Conservation (phyloP, 1,140 invertebrate genomes). For the Drosophila asahinai region DNA sequence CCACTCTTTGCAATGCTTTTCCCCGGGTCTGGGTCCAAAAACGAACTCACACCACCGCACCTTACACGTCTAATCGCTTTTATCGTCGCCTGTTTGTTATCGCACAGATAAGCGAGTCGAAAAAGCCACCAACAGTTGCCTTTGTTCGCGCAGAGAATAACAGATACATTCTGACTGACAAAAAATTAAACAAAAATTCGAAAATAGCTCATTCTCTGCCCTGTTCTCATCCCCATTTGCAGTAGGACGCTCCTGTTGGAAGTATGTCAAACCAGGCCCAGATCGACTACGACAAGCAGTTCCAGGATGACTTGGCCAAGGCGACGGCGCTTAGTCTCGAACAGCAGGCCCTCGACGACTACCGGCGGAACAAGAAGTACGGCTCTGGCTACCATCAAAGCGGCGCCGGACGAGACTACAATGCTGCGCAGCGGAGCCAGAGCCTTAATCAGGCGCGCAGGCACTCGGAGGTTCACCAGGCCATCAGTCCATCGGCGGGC, state of each 20-base stretch:
- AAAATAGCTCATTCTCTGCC: conserved; percentile 29
- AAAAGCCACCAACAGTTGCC: conserved; percentile 32
- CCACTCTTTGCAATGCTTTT: background rate
- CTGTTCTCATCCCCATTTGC: conserved; percentile 34
- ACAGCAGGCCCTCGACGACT: conserved; percentile 92
- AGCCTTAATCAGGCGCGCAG: conserved; percentile 85
- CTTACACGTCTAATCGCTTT: conserved; percentile 70
- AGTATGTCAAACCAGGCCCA: conserved; percentile 80
- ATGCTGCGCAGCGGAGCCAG: conserved; percentile 56
- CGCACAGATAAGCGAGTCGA: conserved; percentile 59
- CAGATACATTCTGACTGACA: conserved; percentile 22
- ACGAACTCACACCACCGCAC: background rate
- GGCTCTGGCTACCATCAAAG: conserved; percentile 43
- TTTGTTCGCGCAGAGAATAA: conserved; percentile 46
- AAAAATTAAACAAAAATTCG: conserved; percentile 47
- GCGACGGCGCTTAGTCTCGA: conserved; percentile 94
- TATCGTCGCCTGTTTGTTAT: conserved; percentile 62
- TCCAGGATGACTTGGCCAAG: conserved; percentile 93
- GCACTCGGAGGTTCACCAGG: conserved; percentile 84
- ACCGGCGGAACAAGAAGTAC: conserved; percentile 86
- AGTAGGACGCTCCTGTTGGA: conserved; percentile 37
- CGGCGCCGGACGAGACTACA: conserved; percentile 33
- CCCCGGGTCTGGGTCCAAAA: background rate
- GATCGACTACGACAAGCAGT: conserved; percentile 92
- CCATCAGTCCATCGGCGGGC: background rate